Base-by-base conservation (phyloP, 2,113 vertebrate species). In the Syrmaticus mikado region DNA sequence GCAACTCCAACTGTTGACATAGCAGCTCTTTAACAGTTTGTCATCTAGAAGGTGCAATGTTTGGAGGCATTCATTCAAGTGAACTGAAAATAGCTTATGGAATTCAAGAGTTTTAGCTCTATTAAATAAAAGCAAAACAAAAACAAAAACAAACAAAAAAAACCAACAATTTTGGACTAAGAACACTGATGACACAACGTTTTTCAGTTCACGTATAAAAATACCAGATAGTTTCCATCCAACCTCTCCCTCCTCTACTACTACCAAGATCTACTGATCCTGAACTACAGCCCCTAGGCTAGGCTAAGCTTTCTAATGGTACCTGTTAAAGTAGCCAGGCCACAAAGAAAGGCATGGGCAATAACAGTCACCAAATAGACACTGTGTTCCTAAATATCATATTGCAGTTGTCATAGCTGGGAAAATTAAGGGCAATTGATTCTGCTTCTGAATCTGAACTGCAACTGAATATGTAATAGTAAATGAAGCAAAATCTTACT, bases 391-490 rank as follows among this genome's bases (percentile, higher is more conserved):
- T 91, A 71, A 71, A 73, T 55, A 8, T 91, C 34, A 28, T 55
- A 76, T n/a, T 12, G 4, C 24, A 87, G 52, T 34, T 68, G 13
- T 57, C 30, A 21, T 72, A 71, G 22, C 61, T 65, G 34, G 27
- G 30, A 79, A 48, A 86, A 72, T 67, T 93, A 74, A 88, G 86
- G 73, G n/a, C 64, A 7, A 90, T 61, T 67, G 68, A 84, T 83
- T 84, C 48, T 1, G 0, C 34, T 52, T 65, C n/a, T 21, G 67
- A 93, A 61, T 83, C 65, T 53, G 52, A 16, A 28, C 52, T 53
- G 52, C 52, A 53, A 28, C 25, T 53, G 52, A 53, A 28, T 53
- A 14, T 53, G 14, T 53, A 53, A 78, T 3, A 68, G 10, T 34
- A 92, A 88, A 58, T 61, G 22, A 22, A 75, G 57, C 19, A 89